phyloP scores from a whole-genome alignment of 2,113 vertebrate genomes.

The Rhodinocichla rosea region DNA sequence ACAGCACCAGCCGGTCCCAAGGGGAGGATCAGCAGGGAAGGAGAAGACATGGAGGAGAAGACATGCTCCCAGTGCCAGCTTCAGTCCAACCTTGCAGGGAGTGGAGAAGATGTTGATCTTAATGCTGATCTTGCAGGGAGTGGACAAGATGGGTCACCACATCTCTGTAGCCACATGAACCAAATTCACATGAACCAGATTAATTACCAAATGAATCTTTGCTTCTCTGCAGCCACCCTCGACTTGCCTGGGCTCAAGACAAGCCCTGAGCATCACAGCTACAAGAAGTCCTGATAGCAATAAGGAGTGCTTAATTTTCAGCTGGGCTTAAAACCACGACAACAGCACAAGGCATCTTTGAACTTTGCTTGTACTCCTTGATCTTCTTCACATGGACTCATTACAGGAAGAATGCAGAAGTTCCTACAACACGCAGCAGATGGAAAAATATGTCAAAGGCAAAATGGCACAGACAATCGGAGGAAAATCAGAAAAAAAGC shows the following conservation, averaged over 20 bases:
- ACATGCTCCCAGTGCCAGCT: neutral
- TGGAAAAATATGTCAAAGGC: neutral
- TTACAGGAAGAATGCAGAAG: neutral
- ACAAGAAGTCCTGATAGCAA: neutral
- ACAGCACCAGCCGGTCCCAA: neutral
- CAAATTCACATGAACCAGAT: too few species aligned
- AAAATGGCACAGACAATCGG: neutral
- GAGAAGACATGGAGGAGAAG: neutral
- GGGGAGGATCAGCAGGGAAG: rapidly evolving
- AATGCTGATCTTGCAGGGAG: rapidly evolving
- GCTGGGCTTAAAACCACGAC: neutral
- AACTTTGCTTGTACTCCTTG: neutral
- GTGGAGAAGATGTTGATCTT: too few species aligned
- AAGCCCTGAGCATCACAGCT: neutral
- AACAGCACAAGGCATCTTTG: neutral
- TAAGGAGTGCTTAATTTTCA: neutral
- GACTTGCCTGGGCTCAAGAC: neutral
- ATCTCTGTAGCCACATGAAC: neutral
- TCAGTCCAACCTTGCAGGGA: neutral
- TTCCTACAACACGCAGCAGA: neutral
- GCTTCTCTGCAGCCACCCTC: neutral
- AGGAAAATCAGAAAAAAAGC: neutral
- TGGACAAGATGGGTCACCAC: neutral
- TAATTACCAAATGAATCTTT: too few species aligned
- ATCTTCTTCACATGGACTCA: neutral